Evolutionary conservation across 2,797 vertebrate species (phyloP).

Genomic region (Triplophysa yarkandensis): DNA sequence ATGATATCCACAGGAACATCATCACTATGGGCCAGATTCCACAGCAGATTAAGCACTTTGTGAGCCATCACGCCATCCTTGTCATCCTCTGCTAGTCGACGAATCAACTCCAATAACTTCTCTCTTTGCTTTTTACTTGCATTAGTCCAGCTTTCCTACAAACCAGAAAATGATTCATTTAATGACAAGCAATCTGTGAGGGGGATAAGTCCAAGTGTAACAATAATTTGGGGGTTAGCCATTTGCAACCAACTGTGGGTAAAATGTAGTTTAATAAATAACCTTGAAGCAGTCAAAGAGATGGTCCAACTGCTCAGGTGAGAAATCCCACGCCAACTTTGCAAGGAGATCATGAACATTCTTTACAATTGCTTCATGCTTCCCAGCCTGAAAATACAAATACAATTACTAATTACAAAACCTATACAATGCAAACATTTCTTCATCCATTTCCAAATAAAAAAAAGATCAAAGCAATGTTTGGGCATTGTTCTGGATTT

Average conservation of each 20-base stretch:
- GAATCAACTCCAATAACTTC: constrained; percentile 94
- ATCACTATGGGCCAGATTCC: constrained; percentile 98
- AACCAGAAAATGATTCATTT: constrained; percentile 14
- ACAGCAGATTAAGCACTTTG: constrained; percentile 96
- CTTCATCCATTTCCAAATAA: no score
- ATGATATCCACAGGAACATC: constrained; percentile 99
- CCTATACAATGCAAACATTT: not conserved
- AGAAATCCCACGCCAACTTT: constrained; percentile 99
- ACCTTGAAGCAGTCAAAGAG: constrained; percentile 99
- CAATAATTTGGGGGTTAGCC: no score
- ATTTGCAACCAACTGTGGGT: no score
- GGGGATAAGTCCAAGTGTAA: no score
- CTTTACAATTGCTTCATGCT: constrained; percentile 99
- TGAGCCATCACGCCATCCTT: constrained; percentile 99
- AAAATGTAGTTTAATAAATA: constrained; percentile 55
- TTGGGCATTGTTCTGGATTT: not conserved
- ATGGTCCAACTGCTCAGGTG: constrained; percentile 98
- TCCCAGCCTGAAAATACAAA: constrained; percentile 84
- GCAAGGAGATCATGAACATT: constrained; percentile 98
- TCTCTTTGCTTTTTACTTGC: constrained; percentile 99
- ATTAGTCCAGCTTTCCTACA: constrained; percentile 97
- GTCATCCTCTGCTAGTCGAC: constrained; percentile 97
- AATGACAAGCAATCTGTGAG: not conserved
- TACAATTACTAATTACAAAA: not conserved
- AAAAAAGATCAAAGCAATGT: no score